Evolutionary conservation across 1,140 invertebrate species (phyloP), one percentile per base, ranked within the genome.

Genomic region (Coelopa frigida): DNA sequence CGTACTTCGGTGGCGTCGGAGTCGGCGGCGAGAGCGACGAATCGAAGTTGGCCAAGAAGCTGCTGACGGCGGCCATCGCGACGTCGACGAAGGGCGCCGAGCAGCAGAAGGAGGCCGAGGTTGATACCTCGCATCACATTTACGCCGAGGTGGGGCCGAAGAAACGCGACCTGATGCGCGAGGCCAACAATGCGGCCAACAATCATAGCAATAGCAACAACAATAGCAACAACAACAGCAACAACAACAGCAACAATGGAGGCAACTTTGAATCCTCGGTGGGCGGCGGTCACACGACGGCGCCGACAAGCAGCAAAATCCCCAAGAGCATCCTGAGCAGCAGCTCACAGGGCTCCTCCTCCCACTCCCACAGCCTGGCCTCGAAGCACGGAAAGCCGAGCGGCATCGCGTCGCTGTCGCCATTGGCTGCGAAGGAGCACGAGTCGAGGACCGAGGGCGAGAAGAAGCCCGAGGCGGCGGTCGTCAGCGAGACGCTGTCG

Each of bases 111-210:
- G 18, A 3, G 52, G 21, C 38, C 2, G 40, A 65, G 43, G 61
- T 66, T 52, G 62, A 66, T 12, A 66, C 61, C 36, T 66, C 62
- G 2, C 63, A 61, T 22, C 62, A 66, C 21, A 66, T 66, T 5
- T 66, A 66, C 8, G 62, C 62, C 0, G 62, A 66, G 23, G 62
- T 66, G 36, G 62, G 62, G 11, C 62, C 62, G 40, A 66, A 66
- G 33, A 66, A 66, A 29, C 33, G 62, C 3, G 62, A 66, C 33
- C 38, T 52, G 15, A 20, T 49, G 4, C 49, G 50, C 12, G 39
- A 45, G 52, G 17, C 61, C 55, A 17, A 29, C n/a, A 22, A 35
- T 3, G 42, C 45, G 8, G 26, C 39, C 15, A 48, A 47, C 7
- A 24, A 62, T 12, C 55, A 46, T 43, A 6, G 11, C 6, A 15